Evolutionary conservation across 2,797 vertebrate genomes (phyloP).

Genomic region (Sebastes flavidus): DNA sequence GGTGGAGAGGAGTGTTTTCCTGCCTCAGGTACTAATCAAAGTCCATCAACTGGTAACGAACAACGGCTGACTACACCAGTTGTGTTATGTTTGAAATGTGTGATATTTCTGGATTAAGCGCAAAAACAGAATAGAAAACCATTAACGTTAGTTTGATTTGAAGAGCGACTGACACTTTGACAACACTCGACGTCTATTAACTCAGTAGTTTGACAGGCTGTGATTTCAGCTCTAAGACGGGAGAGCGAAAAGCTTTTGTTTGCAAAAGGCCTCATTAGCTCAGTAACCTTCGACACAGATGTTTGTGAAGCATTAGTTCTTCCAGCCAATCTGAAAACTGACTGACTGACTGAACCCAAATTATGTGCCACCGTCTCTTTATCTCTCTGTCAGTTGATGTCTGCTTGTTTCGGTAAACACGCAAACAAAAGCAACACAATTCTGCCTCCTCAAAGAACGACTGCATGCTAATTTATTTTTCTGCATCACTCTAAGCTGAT

Average conservation of each 20-base stretch:
- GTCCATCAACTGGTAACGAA: neutral
- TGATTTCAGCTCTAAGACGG: constrained; percentile 6
- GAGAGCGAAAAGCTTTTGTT: constrained; percentile 28
- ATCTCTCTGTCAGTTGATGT: constrained; percentile 39
- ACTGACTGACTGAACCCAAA: constrained; percentile 29
- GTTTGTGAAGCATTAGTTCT: constrained; percentile 35
- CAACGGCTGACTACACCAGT: constrained; percentile 3
- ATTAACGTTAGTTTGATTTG: constrained; percentile 26
- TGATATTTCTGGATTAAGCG: constrained; percentile 16
- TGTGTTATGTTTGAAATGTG: constrained; percentile 2
- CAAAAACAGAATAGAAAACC: constrained; percentile 18
- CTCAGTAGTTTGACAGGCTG: constrained; percentile 38
- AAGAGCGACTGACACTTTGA: constrained; percentile 31
- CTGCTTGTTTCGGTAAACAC: constrained; percentile 44
- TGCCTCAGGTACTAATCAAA: constrained; percentile 27
- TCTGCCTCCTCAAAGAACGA: constrained; percentile 44
- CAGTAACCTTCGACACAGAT: constrained; percentile 39
- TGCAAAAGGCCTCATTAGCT: constrained; percentile 57
- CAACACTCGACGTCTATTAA: constrained; percentile 33
- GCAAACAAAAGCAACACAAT: constrained; percentile 38
- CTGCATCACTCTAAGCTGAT: constrained; percentile 8
- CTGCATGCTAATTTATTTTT: constrained; percentile 39
- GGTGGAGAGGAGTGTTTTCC: constrained; percentile 16
- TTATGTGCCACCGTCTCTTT: constrained; percentile 42
- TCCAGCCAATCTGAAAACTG: constrained; percentile 31